Evolutionary conservation across 2,113 vertebrate genomes (phyloP).

Genomic region (Phrynosoma blainvillii): DNA sequence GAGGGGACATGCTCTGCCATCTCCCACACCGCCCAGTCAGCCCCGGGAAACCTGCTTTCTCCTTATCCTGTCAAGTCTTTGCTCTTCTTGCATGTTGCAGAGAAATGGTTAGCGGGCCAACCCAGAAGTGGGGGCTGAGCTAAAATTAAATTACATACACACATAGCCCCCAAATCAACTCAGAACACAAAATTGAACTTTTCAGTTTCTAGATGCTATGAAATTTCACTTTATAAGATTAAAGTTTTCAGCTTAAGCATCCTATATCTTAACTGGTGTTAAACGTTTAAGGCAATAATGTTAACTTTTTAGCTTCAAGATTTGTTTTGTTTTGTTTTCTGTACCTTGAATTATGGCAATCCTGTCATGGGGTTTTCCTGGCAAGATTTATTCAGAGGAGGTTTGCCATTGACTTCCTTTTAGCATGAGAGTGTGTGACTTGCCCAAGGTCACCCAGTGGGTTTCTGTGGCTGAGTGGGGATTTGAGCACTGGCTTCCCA

Average conservation of each 20-base stretch:
- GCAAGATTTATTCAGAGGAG: no score
- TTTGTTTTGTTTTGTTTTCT: no score
- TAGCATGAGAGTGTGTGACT: no score
- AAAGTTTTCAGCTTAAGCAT: not conserved
- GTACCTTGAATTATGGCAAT: no score
- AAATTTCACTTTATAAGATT: not conserved
- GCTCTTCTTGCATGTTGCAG: not conserved
- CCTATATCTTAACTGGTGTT: not conserved
- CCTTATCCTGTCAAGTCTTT: not conserved
- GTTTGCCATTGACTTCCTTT: no score
- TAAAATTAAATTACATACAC: not conserved
- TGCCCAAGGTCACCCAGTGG: no score
- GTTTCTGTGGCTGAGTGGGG: no score
- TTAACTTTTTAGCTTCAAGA: no score
- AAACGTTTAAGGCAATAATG: not conserved
- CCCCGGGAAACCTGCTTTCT: constrained; percentile 1
- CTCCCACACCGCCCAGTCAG: not conserved
- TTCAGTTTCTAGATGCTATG: not conserved
- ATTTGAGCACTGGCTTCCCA: no score
- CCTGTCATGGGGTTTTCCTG: no score
- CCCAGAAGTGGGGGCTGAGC: not conserved
- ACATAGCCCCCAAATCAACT: not conserved
- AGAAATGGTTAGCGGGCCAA: not conserved
- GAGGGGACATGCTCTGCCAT: not conserved
- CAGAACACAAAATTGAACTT: not conserved